Evolutionary conservation across 2,888 invertebrate species (phyloP), one percentile per base, ranked within the genome.

Genomic region (Ochropleura plecta): DNA sequence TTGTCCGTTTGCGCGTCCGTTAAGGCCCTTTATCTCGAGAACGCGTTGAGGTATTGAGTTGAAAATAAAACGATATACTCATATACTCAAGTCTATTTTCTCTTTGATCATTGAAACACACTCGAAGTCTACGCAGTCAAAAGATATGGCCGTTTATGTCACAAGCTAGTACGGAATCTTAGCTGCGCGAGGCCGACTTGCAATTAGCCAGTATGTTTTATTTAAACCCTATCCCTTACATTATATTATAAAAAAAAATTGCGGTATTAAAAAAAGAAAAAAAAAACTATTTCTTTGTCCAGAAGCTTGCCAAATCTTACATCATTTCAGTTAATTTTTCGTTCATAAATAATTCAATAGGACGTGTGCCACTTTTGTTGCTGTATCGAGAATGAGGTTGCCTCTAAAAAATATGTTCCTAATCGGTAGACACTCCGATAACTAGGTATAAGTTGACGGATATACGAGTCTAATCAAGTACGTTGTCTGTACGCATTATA

Each of bases 291-390:
- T 88, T 85, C 66, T 77, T 73, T 71, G 76, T 81, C 86, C 92
- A 92, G 92, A 90, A 75, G 78, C 73, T 81, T 83, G 90, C 92
- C 92, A 91, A 89, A 42, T 87, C 79, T 5, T 59, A 14, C 40
- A 20, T 55, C 40, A 51, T 53, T n/a, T 20, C 20, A 30, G 8
- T 30, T 42, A 42, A 9, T 20, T 46, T 46, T n/a, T 16, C 46
- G 88, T 86, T 90, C 89, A 90, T 92, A 90, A 92, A 93, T 93
- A 91, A 91, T 91, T 89, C 89, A 81, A 79, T 84, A 68, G 73
- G 75, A 77, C 85, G 75, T 85, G 76, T 68, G 48, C 40, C 30
- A 51, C 64, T 46, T 79, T 80, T 81, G 74, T 84, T 77, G 79
- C 82, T 87, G 82, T 18, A 59, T 44, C 40, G 51, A 53, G 44